Evolutionary conservation across 2,797 vertebrate species (phyloP).

Genomic region (Percopsis omiscomaycus): DNA sequence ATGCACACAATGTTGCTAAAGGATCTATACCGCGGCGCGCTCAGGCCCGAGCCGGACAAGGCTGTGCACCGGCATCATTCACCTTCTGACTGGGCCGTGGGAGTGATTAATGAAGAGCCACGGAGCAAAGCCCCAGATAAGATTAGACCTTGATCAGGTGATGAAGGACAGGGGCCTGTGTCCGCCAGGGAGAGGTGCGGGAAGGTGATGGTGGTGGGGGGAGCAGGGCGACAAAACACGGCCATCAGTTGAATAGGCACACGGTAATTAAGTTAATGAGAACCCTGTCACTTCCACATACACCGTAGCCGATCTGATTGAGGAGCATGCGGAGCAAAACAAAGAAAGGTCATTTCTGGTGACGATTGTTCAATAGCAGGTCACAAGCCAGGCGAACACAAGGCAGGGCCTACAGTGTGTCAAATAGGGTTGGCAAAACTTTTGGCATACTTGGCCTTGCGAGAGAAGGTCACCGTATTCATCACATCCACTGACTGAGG

Average conservation of each 20-base stretch:
- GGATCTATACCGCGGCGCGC: slow-evolving; percentile 26
- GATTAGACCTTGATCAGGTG: slow-evolving; percentile 72
- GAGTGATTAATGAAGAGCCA: slow-evolving; percentile 75
- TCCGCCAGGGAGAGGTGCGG: not conserved
- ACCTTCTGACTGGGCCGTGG: slow-evolving; percentile 62
- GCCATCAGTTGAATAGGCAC: slow-evolving; percentile 52
- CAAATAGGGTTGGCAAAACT: slow-evolving; percentile 30
- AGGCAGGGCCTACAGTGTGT: slow-evolving; percentile 16
- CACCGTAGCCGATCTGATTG: slow-evolving; percentile 32
- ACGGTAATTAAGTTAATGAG: slow-evolving; percentile 65
- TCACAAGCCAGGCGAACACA: slow-evolving; percentile 28
- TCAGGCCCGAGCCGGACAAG: slow-evolving; percentile 52
- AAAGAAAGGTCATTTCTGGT: slow-evolving; percentile 47
- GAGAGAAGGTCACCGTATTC: slow-evolving; percentile 35
- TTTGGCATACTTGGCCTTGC: slow-evolving; percentile 28
- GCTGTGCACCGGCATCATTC: slow-evolving; percentile 66
- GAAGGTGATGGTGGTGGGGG: slow-evolving; percentile 1
- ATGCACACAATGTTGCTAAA: slow-evolving; percentile 19
- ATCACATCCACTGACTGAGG: slow-evolving; percentile 50
- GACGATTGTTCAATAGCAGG: slow-evolving; percentile 43
- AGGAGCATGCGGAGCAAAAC: slow-evolving; percentile 44
- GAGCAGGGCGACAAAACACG: slow-evolving; percentile 44
- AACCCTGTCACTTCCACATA: slow-evolving; percentile 49
- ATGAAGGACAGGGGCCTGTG: slow-evolving; percentile 66
- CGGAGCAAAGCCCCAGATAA: slow-evolving; percentile 68